These are phyloP conservation scores for Lagorchestes hirsutus DNA, from an alignment of 2,797 vertebrate species.

Conservation along the genomic window DNA sequence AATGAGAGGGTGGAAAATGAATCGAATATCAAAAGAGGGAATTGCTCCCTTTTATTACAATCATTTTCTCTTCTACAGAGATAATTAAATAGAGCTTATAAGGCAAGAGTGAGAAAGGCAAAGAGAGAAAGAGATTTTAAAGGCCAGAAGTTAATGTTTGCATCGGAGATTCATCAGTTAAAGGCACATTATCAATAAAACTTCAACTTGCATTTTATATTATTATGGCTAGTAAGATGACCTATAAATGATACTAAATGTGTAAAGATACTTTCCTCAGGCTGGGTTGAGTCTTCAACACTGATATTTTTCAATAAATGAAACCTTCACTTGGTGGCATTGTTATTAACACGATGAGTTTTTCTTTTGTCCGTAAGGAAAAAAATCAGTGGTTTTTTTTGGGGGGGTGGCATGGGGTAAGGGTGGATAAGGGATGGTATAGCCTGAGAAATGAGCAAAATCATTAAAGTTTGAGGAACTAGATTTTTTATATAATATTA, in stretches of 20 bases:
- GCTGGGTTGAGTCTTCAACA: background rate
- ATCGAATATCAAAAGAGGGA: conserved; percentile 82
- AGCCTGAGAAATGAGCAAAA: conserved; percentile 14
- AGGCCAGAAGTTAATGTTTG: conserved; percentile 75
- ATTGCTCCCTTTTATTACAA: conserved; percentile 82
- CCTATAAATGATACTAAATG: conserved; percentile 24
- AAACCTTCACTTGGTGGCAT: background rate
- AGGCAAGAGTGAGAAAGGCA: conserved; percentile 70
- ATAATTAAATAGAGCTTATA: conserved; percentile 84
- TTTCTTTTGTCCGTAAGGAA: conserved; percentile 47
- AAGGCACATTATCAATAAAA: conserved; percentile 37
- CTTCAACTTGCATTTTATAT: conserved; percentile 52
- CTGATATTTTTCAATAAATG: conserved; percentile 26
- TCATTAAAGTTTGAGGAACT: conserved; percentile 28
- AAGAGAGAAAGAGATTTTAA: conserved; percentile 68
- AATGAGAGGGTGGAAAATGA: conserved; percentile 80
- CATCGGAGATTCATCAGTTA: conserved; percentile 36
- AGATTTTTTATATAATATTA: background rate
- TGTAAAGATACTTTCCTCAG: conserved; percentile 41
- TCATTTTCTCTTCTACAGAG: conserved; percentile 77
- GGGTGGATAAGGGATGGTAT: background rate
- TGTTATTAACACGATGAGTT: conserved; percentile 23
- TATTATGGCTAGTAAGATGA: conserved; percentile 40
- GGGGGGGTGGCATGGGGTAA: background rate
- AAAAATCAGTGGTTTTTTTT: background rate